These are phyloP conservation scores for Baryphthengus martii DNA, from an alignment of 2,113 vertebrate species.

Conservation along the genomic window DNA sequence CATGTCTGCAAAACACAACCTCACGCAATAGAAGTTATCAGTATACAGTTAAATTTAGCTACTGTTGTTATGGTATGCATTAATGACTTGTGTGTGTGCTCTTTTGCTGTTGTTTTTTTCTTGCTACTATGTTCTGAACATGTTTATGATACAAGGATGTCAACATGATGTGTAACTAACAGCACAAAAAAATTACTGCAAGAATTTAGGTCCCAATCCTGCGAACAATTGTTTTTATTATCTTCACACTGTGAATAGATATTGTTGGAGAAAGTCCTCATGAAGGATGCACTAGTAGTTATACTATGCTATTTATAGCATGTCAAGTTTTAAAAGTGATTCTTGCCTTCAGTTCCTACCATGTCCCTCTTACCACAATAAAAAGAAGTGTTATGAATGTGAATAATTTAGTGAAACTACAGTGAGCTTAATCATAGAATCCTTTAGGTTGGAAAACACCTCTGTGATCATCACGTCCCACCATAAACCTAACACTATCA, in stretches of 20 bases:
- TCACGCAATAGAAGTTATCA: fast-evolving
- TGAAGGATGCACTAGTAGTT: neutral
- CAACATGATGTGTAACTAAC: neutral
- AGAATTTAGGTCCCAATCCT: neutral
- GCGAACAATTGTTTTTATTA: neutral
- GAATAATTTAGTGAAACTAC: neutral
- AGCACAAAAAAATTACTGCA: neutral
- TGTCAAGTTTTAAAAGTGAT: neutral
- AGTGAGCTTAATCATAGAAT: neutral
- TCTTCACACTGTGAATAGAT: neutral
- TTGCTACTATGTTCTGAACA: neutral
- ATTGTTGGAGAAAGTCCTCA: neutral
- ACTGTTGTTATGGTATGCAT: neutral
- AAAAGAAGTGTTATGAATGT: neutral
- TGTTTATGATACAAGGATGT: neutral
- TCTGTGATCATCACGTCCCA: fast-evolving
- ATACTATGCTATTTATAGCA: neutral
- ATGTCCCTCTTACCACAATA: neutral
- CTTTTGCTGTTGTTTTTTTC: neutral
- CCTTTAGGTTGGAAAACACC: neutral
- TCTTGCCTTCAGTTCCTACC: neutral
- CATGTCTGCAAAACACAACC: neutral
- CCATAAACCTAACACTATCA: neutral
- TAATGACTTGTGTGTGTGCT: neutral
- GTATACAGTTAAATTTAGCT: neutral